A percentile compares a stretch with the other conserved stretches of the same genome.
These are phyloP conservation scores for Drosophila sucinea DNA, from an alignment of 1,140 invertebrate species.

Conservation along the genomic window DNA sequence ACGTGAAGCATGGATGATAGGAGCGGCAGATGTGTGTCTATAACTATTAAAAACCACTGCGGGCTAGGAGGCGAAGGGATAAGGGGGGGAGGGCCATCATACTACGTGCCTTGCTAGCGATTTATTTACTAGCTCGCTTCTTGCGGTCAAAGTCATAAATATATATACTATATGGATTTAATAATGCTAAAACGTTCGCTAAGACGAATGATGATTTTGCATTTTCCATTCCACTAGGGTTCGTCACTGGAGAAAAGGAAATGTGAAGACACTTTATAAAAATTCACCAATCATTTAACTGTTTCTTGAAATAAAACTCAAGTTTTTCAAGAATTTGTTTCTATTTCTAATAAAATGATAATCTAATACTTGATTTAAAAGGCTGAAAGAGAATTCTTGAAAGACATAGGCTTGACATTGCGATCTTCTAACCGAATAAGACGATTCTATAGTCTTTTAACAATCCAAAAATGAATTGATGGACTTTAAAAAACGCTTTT, in stretches of 20 bases:
- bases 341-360: too few relatives aligned
- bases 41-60: conserved; percentile 20
- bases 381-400: too few relatives aligned
- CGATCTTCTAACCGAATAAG: too few relatives aligned
- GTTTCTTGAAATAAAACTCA: too few relatives aligned
- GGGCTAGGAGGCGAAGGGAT: not conserved
- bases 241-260: not conserved
- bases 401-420: too few relatives aligned
- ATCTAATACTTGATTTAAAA: too few relatives aligned
- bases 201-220: conserved; percentile 5
- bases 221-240: not conserved
- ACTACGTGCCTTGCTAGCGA: conserved; percentile 58
- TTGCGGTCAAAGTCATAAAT: conserved; percentile 34
- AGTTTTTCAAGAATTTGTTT: too few relatives aligned
- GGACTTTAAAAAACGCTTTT: too few relatives aligned
- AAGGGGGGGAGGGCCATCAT: not conserved
- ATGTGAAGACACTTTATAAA: not conserved
- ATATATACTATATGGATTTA: conserved; percentile 35
- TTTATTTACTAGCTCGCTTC: conserved; percentile 39
- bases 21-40: conserved; percentile 22
- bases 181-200: conserved; percentile 54
- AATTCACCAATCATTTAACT: too few relatives aligned
- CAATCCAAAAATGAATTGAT: too few relatives aligned
- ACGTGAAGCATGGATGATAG: conserved; percentile 67
- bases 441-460: too few relatives aligned